Base-by-base conservation (phyloP, 2,888 invertebrate genomes). In the Prosapia bicincta region DNA sequence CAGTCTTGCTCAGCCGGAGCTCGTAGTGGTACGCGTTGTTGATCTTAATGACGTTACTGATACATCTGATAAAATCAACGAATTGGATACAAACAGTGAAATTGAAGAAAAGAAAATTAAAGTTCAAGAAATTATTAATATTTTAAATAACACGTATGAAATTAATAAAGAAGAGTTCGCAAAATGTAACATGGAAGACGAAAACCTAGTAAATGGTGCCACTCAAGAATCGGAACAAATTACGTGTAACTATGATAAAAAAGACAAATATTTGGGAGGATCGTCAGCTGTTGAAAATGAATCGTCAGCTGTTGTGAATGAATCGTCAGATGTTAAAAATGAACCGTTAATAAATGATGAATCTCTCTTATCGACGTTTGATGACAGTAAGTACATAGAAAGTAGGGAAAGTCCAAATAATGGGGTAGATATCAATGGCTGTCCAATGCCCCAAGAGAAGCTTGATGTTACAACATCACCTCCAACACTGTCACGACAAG, bases 401-500 rank as follows among this genome's bases (percentile, higher is more conserved):
- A 43, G 15, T 24, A 30, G 69, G 28, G 54, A 54, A 65, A 66
- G 20, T 20, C 9, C 0, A 15, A 23, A 24, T n/a, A 3, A 69
- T n/a, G 15, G 5, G 28, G 26, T 7, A 1, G 28, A 30, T 25
- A 0, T 3, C 2, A 9, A 13, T 25, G 38, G 71, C 20, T 28
- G 32, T 24, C 38, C 71, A 23, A 15, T 26, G 13, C 71, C 76
- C n/a, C 54, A 74, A 43, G 76, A 71, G 20, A 65, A 26, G 28
- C 10, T 32, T 24, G 71, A 71, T 10, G 74, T 26, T 26, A 67
- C 71, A 2, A 67, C 76, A 6, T 38, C 74, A 15, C 72, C 76
- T 20, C 72, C 66, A 23, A 25, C 69, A 5, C 30, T 74, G n/a
- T 76, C 76, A 1, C 66, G 76, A 54, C 78, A 76, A 71, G 69